A percentile compares a stretch with the other conserved stretches of the same genome.
Evolutionary conservation across 2,113 vertebrate species (phyloP).

Genomic region (Malurus cyaneus): DNA sequence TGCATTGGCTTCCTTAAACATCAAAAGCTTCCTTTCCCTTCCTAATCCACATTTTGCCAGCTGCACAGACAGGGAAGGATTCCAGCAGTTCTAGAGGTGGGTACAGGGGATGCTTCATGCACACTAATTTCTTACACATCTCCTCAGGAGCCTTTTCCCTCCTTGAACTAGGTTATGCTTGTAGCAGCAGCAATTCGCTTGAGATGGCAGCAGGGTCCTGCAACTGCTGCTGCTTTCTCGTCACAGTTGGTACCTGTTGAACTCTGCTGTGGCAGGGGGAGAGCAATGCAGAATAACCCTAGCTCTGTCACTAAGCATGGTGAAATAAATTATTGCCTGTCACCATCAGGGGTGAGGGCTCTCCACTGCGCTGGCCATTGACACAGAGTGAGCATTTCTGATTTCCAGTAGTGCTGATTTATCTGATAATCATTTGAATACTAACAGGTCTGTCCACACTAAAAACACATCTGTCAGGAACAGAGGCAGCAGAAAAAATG

Average conservation of each 20-base stretch:
- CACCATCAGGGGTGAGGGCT: neutral
- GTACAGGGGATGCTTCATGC: neutral
- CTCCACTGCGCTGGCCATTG: neutral
- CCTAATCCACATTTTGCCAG: neutral
- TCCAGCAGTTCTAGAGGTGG: neutral
- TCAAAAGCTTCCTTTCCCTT: neutral
- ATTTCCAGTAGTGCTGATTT: neutral
- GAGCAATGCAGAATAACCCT: neutral
- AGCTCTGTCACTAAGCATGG: neutral
- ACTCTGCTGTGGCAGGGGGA: rapidly evolving
- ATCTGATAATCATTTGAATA: neutral
- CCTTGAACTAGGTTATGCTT: neutral
- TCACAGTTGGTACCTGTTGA: neutral
- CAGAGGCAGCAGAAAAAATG: neutral
- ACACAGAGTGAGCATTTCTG: neutral
- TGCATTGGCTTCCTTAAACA: neutral
- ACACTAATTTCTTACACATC: neutral
- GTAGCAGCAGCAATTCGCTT: neutral
- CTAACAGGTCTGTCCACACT: neutral
- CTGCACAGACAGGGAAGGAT: neutral
- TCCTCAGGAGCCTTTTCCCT: neutral
- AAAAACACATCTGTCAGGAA: neutral
- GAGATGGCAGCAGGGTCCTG: neutral
- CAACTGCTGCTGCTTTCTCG: neutral
- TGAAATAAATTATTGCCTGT: neutral